Conservation (phyloP, 1,140 invertebrate species). For the Caenorhabditis remanei region DNA sequence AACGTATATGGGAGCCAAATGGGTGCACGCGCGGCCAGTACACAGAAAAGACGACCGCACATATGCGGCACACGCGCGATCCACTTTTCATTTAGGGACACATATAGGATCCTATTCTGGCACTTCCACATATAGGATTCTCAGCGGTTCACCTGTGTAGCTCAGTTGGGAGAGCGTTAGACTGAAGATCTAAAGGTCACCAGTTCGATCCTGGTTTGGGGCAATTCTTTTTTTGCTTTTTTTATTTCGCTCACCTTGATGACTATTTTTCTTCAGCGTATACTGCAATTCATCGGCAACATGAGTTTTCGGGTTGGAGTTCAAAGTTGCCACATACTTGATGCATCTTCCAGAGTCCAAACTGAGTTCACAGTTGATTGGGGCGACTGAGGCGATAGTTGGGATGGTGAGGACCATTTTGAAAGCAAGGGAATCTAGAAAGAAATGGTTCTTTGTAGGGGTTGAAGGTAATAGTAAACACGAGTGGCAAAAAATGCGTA, state of each 20-base stretch:
- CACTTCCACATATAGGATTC: no score
- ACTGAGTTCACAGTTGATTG: constrained; percentile 68
- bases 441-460: neutral
- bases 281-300: constrained; percentile 42
- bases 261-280: constrained; percentile 16
- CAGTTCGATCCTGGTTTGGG: constrained; percentile 78
- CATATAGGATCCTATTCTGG: no score
- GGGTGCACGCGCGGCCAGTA: no score
- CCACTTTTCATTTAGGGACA: no score
- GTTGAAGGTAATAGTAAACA: neutral
- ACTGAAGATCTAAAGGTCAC: constrained; percentile 79
- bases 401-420: constrained; percentile 46
- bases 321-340: constrained; percentile 71
- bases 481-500: neutral
- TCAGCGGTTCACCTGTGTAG: no score
- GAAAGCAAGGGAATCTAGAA: neutral
- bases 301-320: constrained; percentile 58
- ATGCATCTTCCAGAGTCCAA: constrained; percentile 70
- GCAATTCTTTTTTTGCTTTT: constrained; percentile 18
- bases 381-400: constrained; percentile 35
- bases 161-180: constrained; percentile 78
- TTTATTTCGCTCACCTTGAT: constrained; percentile 47
- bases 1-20: no score
- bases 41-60: no score
- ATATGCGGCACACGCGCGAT: no score